A percentile compares a stretch with the other conserved stretches of the same genome.
These are phyloP conservation scores for Peromyscus maniculatus DNA, from an alignment of 2,113 vertebrate species.

Conservation along the genomic window DNA sequence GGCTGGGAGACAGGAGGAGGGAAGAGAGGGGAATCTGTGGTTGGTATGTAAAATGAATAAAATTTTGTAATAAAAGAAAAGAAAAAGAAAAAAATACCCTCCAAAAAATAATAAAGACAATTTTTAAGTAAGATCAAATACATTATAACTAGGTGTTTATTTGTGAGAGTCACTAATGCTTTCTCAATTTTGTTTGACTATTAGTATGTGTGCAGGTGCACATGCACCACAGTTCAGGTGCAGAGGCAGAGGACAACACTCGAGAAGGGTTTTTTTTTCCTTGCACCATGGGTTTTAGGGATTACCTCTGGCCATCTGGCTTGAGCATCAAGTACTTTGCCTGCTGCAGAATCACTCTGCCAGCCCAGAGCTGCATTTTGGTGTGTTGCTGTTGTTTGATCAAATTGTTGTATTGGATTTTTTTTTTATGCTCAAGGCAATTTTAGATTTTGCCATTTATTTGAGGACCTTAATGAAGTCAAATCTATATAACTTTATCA, in stretches of 20 bases:
- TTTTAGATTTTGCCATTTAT: slow-evolving; percentile 18
- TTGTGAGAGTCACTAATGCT: neutral
- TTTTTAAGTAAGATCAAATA: neutral
- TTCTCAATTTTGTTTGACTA: neutral
- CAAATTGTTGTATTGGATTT: neutral
- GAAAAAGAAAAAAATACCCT: too few species aligned
- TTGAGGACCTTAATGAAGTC: neutral
- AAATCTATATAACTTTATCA: neutral
- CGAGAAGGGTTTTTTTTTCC: neutral
- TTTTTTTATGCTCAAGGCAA: neutral
- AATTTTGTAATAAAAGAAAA: too few species aligned
- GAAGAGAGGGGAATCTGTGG: too few species aligned
- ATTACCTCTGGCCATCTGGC: neutral
- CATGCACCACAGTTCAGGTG: neutral
- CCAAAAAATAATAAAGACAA: neutral
- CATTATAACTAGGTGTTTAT: neutral
- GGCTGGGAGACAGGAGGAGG: too few species aligned
- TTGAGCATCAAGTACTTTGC: neutral
- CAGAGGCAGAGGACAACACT: neutral
- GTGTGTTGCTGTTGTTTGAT: neutral
- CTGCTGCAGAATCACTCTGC: neutral
- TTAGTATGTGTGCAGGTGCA: neutral
- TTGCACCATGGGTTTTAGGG: neutral
- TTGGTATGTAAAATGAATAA: too few species aligned
- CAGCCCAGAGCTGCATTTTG: neutral